Percentiles rank a stretch among this genome's conserved stretches.
Evolutionary conservation across 1,140 invertebrate genomes (phyloP).

Genomic region (Eupristina koningsbergeri): DNA sequence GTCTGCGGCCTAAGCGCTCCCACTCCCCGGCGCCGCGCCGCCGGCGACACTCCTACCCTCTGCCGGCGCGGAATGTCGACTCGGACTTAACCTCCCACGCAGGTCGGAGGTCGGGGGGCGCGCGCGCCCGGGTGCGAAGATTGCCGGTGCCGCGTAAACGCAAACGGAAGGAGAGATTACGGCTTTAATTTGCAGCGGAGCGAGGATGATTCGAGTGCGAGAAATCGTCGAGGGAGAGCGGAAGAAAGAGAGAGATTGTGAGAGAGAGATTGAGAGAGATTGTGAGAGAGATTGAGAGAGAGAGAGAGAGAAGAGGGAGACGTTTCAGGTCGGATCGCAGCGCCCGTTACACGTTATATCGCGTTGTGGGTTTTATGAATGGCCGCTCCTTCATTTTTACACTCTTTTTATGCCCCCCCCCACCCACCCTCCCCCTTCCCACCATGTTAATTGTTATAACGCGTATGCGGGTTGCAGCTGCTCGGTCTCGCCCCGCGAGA

Average conservation of each 20-base stretch:
- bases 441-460: not conserved
- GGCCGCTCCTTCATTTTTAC: not conserved
- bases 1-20: not conserved
- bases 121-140: conserved; percentile 1
- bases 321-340: not conserved
- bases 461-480: too few relatives aligned
- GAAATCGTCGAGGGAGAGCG: not conserved
- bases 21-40: conserved; percentile 46
- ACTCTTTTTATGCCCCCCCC: too few relatives aligned
- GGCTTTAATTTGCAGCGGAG: conserved; percentile 1
- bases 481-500: too few relatives aligned
- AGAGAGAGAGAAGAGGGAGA: not conserved
- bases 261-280: too few relatives aligned
- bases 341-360: too few relatives aligned
- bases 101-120: not conserved
- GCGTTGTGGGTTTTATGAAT: not conserved
- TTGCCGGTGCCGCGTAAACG: not conserved
- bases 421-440: too few relatives aligned
- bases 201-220: not conserved
- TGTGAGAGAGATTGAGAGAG: not conserved
- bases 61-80: conserved; percentile 9
- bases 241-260: not conserved
- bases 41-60: conserved; percentile 57
- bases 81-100: not conserved
- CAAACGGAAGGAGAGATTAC: conserved; percentile 14